A percentile compares a stretch with the other conserved stretches of the same genome.
These are phyloP conservation scores for Diploscapter pachys DNA, from an alignment of 1,140 invertebrate species.

Conservation along the genomic window DNA sequence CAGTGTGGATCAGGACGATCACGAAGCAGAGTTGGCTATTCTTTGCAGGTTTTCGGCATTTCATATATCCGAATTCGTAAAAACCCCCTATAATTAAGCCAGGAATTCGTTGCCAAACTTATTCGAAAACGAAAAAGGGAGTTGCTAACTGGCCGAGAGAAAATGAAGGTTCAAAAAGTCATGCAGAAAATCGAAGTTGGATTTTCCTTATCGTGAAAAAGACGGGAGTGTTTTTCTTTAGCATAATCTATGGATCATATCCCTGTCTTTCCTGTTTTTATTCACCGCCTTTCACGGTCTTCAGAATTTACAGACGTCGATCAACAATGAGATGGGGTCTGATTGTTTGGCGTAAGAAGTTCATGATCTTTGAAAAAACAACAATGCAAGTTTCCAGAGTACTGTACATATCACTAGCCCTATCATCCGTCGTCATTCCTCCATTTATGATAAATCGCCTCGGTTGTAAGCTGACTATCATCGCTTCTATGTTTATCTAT, in stretches of 20 bases:
- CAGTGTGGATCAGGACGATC: conserved; percentile 43
- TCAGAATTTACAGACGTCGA: conserved; percentile 71
- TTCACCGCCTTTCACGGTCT: conserved; percentile 88
- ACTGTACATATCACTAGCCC: conserved; percentile 51
- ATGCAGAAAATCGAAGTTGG: conserved; percentile 45
- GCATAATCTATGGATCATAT: conserved; percentile 68
- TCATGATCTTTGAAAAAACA: background rate
- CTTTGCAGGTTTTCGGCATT: background rate
- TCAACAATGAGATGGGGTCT: conserved; percentile 56
- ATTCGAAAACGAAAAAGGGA: conserved; percentile 48
- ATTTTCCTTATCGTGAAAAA: too few relatives aligned
- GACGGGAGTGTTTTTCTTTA: too few relatives aligned
- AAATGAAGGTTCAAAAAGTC: conserved; percentile 33
- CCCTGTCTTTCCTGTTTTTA: conserved; percentile 82
- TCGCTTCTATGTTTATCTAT: conserved; percentile 83
- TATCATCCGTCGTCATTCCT: conserved; percentile 57
- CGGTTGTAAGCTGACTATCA: conserved; percentile 90
- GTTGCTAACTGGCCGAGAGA: conserved; percentile 39
- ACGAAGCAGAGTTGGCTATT: conserved; percentile 41
- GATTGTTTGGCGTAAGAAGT: conserved; percentile 43
- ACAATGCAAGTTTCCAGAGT: conserved; percentile 37
- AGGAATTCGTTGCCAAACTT: conserved; percentile 51
- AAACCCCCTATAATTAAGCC: conserved; percentile 36
- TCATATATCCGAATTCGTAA: background rate
- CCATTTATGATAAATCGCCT: conserved; percentile 64